Percentiles rank a stretch among this genome's conserved stretches.
Evolutionary conservation across 2,113 vertebrate species (phyloP).

Genomic region (Hylia prasina): DNA sequence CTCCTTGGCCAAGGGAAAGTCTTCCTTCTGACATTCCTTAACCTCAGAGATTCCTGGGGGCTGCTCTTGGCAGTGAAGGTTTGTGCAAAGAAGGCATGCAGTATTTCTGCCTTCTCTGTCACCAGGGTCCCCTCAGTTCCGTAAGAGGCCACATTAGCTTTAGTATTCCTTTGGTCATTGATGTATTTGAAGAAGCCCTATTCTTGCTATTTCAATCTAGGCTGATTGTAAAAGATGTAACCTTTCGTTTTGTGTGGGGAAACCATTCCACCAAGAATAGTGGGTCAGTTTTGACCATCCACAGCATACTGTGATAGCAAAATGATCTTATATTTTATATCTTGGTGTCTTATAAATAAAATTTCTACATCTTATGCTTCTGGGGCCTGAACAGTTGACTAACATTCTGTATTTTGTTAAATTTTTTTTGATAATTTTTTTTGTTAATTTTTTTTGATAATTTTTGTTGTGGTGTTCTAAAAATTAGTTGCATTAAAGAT

Average conservation of each 20-base stretch:
- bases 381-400: not conserved
- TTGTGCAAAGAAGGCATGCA: accelerated
- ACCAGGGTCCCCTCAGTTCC: not conserved
- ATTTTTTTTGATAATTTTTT: too few relatives aligned
- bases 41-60: not conserved
- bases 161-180: not conserved
- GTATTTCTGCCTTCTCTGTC: not conserved
- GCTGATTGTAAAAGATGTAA: not conserved
- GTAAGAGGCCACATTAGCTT: not conserved
- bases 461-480: not conserved
- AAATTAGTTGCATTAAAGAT: not conserved
- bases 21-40: not conserved
- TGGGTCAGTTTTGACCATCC: not conserved
- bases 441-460: too few relatives aligned
- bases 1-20: not conserved
- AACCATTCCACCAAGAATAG: not conserved
- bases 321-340: not conserved
- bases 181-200: not conserved
- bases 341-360: not conserved
- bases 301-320: not conserved
- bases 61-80: not conserved
- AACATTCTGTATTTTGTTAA: not conserved
- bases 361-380: not conserved
- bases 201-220: not conserved
- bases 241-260: not conserved